These are phyloP conservation scores for Hypothenemus hampei DNA, from an alignment of 1,140 invertebrate genomes.

Conservation along the genomic window DNA sequence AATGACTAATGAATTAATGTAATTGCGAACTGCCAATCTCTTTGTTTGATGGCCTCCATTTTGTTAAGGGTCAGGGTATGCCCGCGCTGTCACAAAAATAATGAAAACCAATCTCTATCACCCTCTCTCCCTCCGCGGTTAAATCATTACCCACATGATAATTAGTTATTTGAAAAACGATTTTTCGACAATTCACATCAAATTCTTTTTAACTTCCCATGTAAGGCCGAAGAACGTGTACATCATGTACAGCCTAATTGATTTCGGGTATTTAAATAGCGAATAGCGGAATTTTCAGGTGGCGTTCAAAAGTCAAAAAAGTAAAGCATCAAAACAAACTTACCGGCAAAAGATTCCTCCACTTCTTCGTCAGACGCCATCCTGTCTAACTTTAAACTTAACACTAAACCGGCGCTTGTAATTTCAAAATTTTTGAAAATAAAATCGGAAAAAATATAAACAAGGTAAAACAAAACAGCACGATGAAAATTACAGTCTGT, in stretches of 20 bases:
- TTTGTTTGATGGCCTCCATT: conserved; percentile 67
- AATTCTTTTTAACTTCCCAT: background rate
- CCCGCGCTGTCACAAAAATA: conserved; percentile 51
- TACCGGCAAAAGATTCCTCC: conserved; percentile 72
- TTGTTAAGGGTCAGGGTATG: conserved; percentile 56
- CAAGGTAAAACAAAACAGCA: too few species aligned
- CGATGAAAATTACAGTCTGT: too few species aligned
- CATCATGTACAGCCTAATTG: background rate
- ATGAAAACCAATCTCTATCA: conserved; percentile 45
- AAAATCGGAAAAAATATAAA: too few species aligned
- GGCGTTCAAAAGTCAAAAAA: conserved; percentile 19
- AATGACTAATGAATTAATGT: background rate
- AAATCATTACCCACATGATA: conserved; percentile 25
- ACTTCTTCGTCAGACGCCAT: conserved; percentile 77
- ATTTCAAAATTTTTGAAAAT: too few species aligned
- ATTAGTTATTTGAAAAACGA: conserved; percentile 17
- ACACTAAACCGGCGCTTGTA: too few species aligned
- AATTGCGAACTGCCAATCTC: conserved; percentile 53
- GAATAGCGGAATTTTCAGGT: conserved; percentile 29
- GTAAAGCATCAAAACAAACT: conserved; percentile 45
- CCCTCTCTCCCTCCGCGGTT: conserved; percentile 31
- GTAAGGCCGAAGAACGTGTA: background rate
- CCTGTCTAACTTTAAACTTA: background rate
- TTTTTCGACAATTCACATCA: background rate
- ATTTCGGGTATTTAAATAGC: conserved; percentile 18